These are phyloP conservation scores for Nomada fucata DNA, from an alignment of 2,888 invertebrate species.

Conservation along the genomic window DNA sequence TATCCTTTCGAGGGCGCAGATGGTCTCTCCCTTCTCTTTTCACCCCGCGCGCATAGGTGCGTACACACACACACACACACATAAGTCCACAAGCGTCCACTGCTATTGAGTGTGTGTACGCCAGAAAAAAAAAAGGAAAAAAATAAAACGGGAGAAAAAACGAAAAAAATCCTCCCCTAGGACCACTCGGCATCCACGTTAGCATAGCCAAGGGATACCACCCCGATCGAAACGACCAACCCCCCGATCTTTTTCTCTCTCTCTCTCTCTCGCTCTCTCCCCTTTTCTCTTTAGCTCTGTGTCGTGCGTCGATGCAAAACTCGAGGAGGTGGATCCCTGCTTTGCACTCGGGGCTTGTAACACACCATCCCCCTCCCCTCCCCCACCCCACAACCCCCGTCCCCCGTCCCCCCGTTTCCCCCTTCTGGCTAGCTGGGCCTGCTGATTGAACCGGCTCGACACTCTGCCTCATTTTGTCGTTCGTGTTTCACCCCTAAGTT, in stretches of 20 bases:
- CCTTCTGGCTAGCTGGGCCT: slow-evolving; percentile 31
- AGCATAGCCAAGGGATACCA: slow-evolving; percentile 74
- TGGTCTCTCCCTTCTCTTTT: slow-evolving; percentile 57
- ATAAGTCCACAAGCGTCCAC: slow-evolving; percentile 4
- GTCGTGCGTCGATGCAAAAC: slow-evolving; percentile 57
- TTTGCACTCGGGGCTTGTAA: slow-evolving; percentile 52
- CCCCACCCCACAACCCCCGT: not conserved
- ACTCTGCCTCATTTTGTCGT: slow-evolving; percentile 55
- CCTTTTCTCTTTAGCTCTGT: not conserved
- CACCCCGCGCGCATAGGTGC: slow-evolving; percentile 33
- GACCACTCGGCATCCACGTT: slow-evolving; percentile 66
- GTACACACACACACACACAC: slow-evolving; percentile 13
- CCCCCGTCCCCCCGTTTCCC: not conserved
- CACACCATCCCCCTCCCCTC: slow-evolving; percentile 34
- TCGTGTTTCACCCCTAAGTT: slow-evolving; percentile 29
- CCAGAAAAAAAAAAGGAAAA: slow-evolving; percentile 21
- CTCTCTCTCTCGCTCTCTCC: not conserved
- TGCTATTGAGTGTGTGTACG: slow-evolving; percentile 63
- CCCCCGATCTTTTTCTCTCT: slow-evolving; percentile 42
- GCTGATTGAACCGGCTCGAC: slow-evolving; percentile 54
- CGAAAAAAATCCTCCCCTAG: slow-evolving; percentile 80
- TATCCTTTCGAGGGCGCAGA: slow-evolving; percentile 72
- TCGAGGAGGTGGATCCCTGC: slow-evolving; percentile 62
- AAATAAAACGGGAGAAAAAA: slow-evolving; percentile 61
- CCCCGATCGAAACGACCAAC: slow-evolving; percentile 65